These are phyloP conservation scores for Drosophila serrata DNA, from an alignment of 1,140 invertebrate genomes.

Conservation along the genomic window DNA sequence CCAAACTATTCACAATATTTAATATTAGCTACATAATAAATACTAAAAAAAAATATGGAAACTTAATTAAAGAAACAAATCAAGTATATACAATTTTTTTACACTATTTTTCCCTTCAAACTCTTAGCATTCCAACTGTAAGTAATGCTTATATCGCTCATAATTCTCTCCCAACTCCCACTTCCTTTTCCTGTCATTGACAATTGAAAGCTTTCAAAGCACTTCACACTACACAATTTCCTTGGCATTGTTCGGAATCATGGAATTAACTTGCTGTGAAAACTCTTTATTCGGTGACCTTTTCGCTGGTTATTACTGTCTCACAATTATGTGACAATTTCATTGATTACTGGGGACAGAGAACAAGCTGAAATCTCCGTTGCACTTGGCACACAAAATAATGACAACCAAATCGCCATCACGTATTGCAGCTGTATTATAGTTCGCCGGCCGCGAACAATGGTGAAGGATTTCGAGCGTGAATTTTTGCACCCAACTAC, in stretches of 20 bases:
- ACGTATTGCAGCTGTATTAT: slow-evolving; percentile 75
- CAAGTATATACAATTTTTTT: too few species aligned
- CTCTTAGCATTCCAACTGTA: neutral
- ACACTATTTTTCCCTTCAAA: too few species aligned
- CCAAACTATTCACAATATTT: too few species aligned
- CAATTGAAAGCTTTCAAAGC: slow-evolving; percentile 27
- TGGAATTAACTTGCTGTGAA: slow-evolving; percentile 28
- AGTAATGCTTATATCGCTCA: slow-evolving; percentile 14
- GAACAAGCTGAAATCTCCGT: slow-evolving; percentile 12
- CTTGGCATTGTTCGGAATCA: slow-evolving; percentile 36
- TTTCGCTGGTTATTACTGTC: slow-evolving; percentile 7
- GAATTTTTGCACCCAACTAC: slow-evolving; percentile 60
- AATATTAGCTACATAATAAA: neutral
- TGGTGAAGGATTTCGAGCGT: slow-evolving; percentile 63
- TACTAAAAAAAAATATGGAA: neutral
- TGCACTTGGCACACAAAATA: slow-evolving; percentile 30
- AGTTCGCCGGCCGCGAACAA: slow-evolving; percentile 66
- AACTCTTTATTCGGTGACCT: neutral
- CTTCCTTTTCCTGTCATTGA: slow-evolving; percentile 11
- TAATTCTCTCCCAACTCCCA: neutral
- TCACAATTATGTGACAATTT: slow-evolving; percentile 75
- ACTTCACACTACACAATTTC: slow-evolving; percentile 24
- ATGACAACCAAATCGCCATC: slow-evolving; percentile 67
- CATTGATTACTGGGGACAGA: slow-evolving; percentile 60
- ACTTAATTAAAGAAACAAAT: neutral